These are phyloP conservation scores for Thereva nobilitata DNA, from an alignment of 2,888 invertebrate species.

Conservation along the genomic window DNA sequence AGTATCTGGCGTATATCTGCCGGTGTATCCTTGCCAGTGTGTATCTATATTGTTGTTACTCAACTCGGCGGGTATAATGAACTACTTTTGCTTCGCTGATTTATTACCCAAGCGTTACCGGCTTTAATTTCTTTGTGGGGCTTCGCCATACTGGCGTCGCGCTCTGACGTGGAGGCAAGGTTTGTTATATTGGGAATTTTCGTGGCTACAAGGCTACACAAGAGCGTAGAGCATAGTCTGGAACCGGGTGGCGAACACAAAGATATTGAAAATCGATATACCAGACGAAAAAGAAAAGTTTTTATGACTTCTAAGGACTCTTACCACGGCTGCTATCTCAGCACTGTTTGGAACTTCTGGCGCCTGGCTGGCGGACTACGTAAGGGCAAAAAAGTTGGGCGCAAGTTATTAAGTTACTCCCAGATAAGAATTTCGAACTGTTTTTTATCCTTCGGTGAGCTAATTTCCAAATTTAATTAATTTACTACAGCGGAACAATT, in stretches of 20 bases:
- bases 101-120: slow-evolving; percentile 33
- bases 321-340: slow-evolving; percentile 5
- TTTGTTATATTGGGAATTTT: slow-evolving; percentile 14
- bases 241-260: slow-evolving; percentile 9
- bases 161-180: slow-evolving; percentile 17
- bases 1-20: too few species aligned
- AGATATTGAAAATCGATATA: slow-evolving; percentile 30
- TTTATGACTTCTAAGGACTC: slow-evolving; percentile 30
- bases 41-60: slow-evolving; percentile 24
- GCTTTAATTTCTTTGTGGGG: slow-evolving; percentile 28
- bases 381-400: slow-evolving; percentile 11
- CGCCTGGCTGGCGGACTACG: slow-evolving; percentile 22
- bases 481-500: too few species aligned
- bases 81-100: slow-evolving; percentile 32
- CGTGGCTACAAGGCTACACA: slow-evolving; percentile 4
- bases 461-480: too few species aligned
- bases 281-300: slow-evolving; percentile 20
- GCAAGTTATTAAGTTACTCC: slow-evolving; percentile 16
- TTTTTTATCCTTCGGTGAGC: slow-evolving; percentile 1
- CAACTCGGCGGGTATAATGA: slow-evolving; percentile 33
- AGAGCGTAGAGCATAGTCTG: neutral
- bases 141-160: slow-evolving; percentile 23
- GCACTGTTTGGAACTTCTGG: slow-evolving; percentile 14
- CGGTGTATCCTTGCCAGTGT: too few species aligned
- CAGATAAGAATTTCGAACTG: slow-evolving; percentile 16